Evolutionary conservation across 2,113 vertebrate genomes (phyloP).

Genomic region (Gadus chalcogrammus): DNA sequence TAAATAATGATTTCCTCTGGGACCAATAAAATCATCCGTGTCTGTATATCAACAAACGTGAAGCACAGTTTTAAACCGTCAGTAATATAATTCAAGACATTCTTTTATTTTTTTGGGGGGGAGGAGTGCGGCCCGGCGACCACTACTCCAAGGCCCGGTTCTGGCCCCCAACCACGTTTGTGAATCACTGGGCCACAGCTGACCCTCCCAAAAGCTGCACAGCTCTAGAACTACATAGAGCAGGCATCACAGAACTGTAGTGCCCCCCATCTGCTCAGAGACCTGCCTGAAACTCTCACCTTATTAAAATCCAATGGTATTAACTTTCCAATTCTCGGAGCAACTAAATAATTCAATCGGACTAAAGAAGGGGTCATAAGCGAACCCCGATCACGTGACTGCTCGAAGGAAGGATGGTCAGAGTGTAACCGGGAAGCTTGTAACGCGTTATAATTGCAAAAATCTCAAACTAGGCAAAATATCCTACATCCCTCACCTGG

Average conservation of each 20-base stretch:
- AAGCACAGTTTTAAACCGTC: too few relatives aligned
- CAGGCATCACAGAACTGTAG: conserved; percentile 59
- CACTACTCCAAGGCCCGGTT: too few relatives aligned
- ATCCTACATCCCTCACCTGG: conserved; percentile 35
- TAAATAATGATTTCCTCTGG: too few relatives aligned
- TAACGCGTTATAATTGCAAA: conserved; percentile 48
- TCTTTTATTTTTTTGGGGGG: too few relatives aligned
- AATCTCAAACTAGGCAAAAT: conserved; percentile 40
- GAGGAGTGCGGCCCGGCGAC: too few relatives aligned
- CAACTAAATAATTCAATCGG: conserved; percentile 74
- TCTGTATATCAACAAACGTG: too few relatives aligned
- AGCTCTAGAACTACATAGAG: conserved; percentile 68
- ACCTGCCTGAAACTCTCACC: conserved; percentile 64
- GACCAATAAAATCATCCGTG: too few relatives aligned
- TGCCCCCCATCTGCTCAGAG: conserved; percentile 50
- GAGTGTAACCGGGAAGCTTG: conserved; percentile 40
- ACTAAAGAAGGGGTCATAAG: conserved; percentile 72
- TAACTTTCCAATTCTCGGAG: conserved; percentile 69
- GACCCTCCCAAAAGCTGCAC: conserved; percentile 45
- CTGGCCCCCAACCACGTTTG: neutral
- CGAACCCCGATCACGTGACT: conserved; percentile 74
- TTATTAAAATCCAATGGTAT: conserved; percentile 78
- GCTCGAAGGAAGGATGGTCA: conserved; percentile 59
- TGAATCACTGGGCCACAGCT: conserved; percentile 39
- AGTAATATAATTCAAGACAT: too few relatives aligned